Base-by-base conservation (phyloP, 2,113 vertebrate species). In the Clarias gariepinus region DNA sequence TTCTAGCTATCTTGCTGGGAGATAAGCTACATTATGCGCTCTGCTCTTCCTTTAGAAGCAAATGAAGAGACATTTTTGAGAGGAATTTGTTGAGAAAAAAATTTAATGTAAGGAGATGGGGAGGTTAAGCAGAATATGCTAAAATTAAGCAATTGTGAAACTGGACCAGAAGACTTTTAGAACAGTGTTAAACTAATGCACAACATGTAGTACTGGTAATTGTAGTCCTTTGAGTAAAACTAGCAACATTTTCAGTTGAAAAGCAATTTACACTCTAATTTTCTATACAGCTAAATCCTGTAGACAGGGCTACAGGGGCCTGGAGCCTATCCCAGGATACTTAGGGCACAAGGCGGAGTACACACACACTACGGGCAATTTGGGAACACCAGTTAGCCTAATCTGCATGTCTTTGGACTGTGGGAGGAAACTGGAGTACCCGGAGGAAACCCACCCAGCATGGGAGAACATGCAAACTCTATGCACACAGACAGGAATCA, bases 121-220 rank as follows among this genome's bases (percentile, higher is more conserved):
- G 85, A 60, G n/a, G 60, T 83, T 82, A 55, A 79, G 88, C 71
- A 88, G 61, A 82, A 63, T 81, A 80, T 85, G 25, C 57, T 53
- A 85, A 36, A 85, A 79, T 18, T 63, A 52, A 85, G 77, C 58
- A n/a, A 57, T 3, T 66, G n/a, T 61, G 66, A 25, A 80, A 76
- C 64, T 28, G 63, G n/a, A n/a, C 41, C 57, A 30, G 28, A 36
- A 64, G 53, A 78, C 28, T 55, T 28, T 8, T 33, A 58, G 55
- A 58, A 33, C 33, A 30, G 53, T 11, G 15, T 79, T 58, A 57
- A 28, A 79, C 16, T 21, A 10, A 1, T 57, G 28, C 1, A 57
- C 15, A 57, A 5, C 5, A 78, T 53, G 28, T 60, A 36, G 36
- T 85, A 60, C 61, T 78, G 57, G 25, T 66, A 58, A 28, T 82